A percentile compares a stretch with the other conserved stretches of the same genome.
phyloP scores from a whole-genome alignment of 2,888 invertebrate genomes.

The Eristalinus sepulchralis region DNA sequence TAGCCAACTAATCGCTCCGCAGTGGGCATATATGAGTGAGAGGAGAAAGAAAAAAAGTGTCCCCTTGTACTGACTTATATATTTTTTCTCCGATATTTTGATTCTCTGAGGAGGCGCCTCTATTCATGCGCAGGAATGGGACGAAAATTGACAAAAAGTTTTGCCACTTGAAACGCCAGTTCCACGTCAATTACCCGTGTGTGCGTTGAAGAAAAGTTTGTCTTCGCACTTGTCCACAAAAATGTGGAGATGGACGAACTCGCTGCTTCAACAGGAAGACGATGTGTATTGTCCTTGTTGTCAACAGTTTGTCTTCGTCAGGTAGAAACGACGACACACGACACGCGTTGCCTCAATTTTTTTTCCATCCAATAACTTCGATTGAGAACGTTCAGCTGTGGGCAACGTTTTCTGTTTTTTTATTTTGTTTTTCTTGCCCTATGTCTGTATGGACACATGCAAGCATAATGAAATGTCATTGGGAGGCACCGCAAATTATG shows the following conservation, averaged over 20 bases:
- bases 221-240: conserved; percentile 33
- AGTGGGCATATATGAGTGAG: conserved; percentile 13
- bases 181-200: conserved; percentile 25
- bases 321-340: conserved; percentile 7
- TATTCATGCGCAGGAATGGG: not conserved
- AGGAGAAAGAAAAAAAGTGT: not conserved
- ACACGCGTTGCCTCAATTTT: conserved; percentile 3
- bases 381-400: conserved; percentile 49
- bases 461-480: conserved; percentile 66
- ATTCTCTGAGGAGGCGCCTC: not conserved
- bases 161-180: conserved; percentile 9
- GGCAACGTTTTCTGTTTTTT: not conserved
- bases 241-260: conserved; percentile 23
- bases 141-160: conserved; percentile 39
- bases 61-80: not conserved
- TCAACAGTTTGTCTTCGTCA: conserved; percentile 45
- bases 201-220: conserved; percentile 28
- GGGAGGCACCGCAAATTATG: conserved; percentile 57
- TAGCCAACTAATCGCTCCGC: conserved; percentile 30
- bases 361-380: conserved; percentile 41
- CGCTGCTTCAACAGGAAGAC: conserved; percentile 21
- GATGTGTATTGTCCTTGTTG: conserved; percentile 32
- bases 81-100: conserved; percentile 8
- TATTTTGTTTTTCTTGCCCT: not conserved
- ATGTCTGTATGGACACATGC: conserved; percentile 40